Evolutionary conservation across 2,888 invertebrate genomes (phyloP), one percentile per base, ranked within the genome.

Genomic region (Mythimna loreyi): DNA sequence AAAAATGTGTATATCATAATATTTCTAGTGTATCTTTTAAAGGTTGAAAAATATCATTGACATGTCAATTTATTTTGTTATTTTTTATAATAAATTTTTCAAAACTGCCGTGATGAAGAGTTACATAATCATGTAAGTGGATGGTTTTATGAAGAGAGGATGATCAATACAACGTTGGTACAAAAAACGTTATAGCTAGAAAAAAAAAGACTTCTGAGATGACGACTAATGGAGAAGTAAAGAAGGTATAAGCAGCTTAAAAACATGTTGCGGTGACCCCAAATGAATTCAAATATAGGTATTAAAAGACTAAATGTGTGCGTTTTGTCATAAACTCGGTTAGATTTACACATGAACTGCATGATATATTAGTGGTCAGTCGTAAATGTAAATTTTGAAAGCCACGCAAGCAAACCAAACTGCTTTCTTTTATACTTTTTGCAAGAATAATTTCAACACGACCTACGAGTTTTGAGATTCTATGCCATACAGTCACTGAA

Each of bases 391-490:
- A 4, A 3, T 43, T 61, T 8, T 19, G 11, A 9, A 19, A 45
- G 9, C 43, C n/a, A 23, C 9, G 19, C 25, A 23, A 72, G 52
- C 2, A 7, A n/a, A 6, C 25, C 23, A 33, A 19, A n/a, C 6
- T 23, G 8, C 33, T 52, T 45, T 45, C 1, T 52, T 43, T 61
- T 50, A 4, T 33, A 11, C 43, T 33, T 71, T 72, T 50, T 33
- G 5, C 7, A 5, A 50, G 62, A 69, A 69, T 50, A 28, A 33
- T 33, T 69, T 43, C 8, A 33, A 21, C 40, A 11, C 62, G 19
- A 28, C 28, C 28, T 2, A 61, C 19, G 21, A 11, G 30, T 50
- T 68, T 71, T 50, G 49, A 62, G 40, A 62, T 61, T 62, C 9
- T 16, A 4, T n/a, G 8, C 23, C 25, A 21, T 25, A 43, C 40